phyloP scores from a whole-genome alignment of 2,888 invertebrate species.

The Parnassius orleans region DNA sequence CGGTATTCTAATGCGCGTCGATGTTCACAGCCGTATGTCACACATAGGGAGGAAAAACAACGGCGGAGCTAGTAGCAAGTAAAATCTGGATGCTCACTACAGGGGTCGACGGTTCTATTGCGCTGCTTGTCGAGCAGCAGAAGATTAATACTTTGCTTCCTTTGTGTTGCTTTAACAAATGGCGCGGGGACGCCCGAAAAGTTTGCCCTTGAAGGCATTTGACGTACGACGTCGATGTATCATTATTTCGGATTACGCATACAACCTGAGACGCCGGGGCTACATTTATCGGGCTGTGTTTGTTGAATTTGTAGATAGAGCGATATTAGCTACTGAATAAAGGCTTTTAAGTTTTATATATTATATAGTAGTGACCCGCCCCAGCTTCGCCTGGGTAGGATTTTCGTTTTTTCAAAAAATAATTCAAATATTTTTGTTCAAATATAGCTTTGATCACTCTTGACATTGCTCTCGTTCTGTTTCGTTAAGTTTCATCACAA shows the following conservation, averaged over 20 bases:
- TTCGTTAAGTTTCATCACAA: too few species aligned
- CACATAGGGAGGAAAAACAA: constrained; percentile 37
- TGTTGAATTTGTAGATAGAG: constrained; percentile 13
- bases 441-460: too few species aligned
- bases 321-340: neutral
- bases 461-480: too few species aligned
- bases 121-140: constrained; percentile 58
- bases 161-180: constrained; percentile 62
- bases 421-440: too few species aligned
- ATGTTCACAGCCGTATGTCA: constrained; percentile 33
- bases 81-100: constrained; percentile 69
- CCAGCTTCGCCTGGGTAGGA: too few species aligned
- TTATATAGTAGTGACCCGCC: neutral
- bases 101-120: constrained; percentile 55
- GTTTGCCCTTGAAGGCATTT: constrained; percentile 37
- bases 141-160: constrained; percentile 74
- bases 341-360: constrained; percentile 1
- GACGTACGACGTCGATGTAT: constrained; percentile 49
- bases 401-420: too few species aligned
- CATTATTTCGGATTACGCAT: constrained; percentile 53
- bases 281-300: constrained; percentile 17
- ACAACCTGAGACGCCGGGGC: constrained; percentile 29
- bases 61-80: constrained; percentile 40
- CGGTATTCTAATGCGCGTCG: too few species aligned
- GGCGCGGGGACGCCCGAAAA: constrained; percentile 48